Percentiles rank a stretch among this genome's conserved stretches.
Evolutionary conservation across 2,113 vertebrate species (phyloP).

Genomic region (Aphyosemion australe): DNA sequence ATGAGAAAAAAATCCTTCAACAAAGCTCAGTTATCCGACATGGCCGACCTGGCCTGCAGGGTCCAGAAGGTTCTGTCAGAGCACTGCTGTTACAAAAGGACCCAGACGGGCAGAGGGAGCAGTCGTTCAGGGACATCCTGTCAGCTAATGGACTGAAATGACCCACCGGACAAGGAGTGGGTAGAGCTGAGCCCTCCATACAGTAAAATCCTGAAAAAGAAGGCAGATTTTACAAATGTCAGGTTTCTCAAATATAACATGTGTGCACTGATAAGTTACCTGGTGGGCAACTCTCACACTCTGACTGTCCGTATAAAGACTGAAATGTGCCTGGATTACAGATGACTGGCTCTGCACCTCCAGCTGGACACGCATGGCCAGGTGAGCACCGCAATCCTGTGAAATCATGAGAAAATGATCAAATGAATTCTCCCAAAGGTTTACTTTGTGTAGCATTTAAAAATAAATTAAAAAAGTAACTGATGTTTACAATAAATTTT

Average conservation of each 20-base stretch:
- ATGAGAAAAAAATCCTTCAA: not conserved
- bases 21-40: slow-evolving; percentile 15
- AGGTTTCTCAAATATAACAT: not conserved
- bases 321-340: slow-evolving; percentile 87
- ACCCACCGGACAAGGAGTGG: slow-evolving; percentile 82
- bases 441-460: too few species aligned
- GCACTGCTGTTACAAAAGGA: slow-evolving; percentile 78
- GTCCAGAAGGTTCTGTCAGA: slow-evolving; percentile 63
- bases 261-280: slow-evolving; percentile 36
- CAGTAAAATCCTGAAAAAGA: slow-evolving; percentile 82
- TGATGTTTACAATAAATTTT: too few species aligned
- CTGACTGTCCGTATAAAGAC: slow-evolving; percentile 60
- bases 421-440: not conserved
- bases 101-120: slow-evolving; percentile 77
- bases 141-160: slow-evolving; percentile 74
- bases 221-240: slow-evolving; percentile 11
- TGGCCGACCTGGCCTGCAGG: slow-evolving; percentile 81
- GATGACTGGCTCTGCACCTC: slow-evolving; percentile 77
- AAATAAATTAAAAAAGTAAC: too few species aligned
- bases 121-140: slow-evolving; percentile 62
- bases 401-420: slow-evolving; percentile 1
- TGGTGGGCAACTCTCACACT: slow-evolving; percentile 61
- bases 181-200: slow-evolving; percentile 75
- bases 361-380: slow-evolving; percentile 83
- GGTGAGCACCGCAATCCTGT: slow-evolving; percentile 78